phyloP scores from a whole-genome alignment of 2,797 vertebrate genomes.

The Sitta carolinensis region DNA sequence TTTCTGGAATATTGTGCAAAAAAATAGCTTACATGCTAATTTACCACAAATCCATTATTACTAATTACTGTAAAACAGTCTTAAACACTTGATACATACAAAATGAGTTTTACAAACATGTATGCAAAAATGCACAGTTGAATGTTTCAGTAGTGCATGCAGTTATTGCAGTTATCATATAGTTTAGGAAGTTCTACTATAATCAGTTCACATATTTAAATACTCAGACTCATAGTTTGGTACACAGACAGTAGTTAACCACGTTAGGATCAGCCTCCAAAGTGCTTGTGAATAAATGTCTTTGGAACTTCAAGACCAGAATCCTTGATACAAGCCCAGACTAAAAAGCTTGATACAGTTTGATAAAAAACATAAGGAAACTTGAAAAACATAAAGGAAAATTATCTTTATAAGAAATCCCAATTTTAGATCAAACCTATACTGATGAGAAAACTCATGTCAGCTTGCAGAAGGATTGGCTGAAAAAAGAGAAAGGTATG shows the following conservation, averaged over 20 bases:
- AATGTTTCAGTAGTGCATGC: not conserved
- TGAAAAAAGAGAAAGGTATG: not conserved
- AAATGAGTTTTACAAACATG: not conserved
- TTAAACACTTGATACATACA: not conserved
- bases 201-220: not conserved
- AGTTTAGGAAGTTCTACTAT: not conserved
- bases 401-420: not conserved
- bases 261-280: not conserved
- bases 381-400: not conserved
- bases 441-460: not conserved
- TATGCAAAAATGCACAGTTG: not conserved
- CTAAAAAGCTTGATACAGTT: not conserved
- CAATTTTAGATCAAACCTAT: not conserved
- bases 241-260: not conserved
- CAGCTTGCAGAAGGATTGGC: fast-evolving
- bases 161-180: not conserved
- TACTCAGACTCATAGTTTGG: not conserved
- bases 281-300: not conserved
- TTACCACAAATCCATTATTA: not conserved
- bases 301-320: not conserved
- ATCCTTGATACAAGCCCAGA: not conserved
- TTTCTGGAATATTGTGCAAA: not conserved
- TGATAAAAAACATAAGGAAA: not conserved
- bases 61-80: not conserved
- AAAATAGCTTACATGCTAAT: not conserved